Percentiles rank a stretch among this genome's conserved stretches.
Evolutionary conservation across 2,888 invertebrate genomes (phyloP).

Genomic region (Pristionchus maxplancki): DNA sequence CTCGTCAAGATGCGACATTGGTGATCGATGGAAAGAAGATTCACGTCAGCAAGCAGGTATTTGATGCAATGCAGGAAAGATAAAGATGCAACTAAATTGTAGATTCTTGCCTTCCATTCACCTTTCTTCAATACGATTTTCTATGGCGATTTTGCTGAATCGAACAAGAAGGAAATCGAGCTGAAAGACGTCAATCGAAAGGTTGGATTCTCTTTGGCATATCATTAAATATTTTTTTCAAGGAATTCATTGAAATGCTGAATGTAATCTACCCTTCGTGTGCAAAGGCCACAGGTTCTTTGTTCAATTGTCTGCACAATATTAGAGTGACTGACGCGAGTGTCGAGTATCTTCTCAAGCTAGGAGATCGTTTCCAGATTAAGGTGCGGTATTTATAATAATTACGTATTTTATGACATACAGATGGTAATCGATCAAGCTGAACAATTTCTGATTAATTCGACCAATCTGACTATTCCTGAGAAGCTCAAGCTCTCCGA

Average conservation of each 20-base stretch:
- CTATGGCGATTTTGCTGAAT: not conserved
- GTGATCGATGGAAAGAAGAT: not conserved
- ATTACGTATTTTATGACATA: not conserved
- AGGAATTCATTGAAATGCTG: not conserved
- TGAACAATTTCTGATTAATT: not conserved
- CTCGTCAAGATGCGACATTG: not conserved
- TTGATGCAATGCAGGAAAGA: not conserved
- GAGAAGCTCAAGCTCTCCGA: not conserved
- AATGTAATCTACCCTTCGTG: not conserved
- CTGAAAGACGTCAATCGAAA: not conserved
- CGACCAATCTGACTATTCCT: not conserved
- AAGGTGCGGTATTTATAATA: too few species aligned
- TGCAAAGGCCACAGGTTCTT: not conserved
- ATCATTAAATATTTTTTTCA: not conserved
- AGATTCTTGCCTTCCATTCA: not conserved
- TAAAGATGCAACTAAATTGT: not conserved
- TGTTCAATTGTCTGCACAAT: not conserved
- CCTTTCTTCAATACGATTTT: not conserved
- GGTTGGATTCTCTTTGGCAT: not conserved
- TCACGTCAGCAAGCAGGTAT: not conserved
- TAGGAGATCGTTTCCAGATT: not conserved
- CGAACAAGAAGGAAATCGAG: not conserved
- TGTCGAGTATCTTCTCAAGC: not conserved
- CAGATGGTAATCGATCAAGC: too few species aligned
- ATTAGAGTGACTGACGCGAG: not conserved